Evolutionary conservation across 2,113 vertebrate species (phyloP), one percentile per base, ranked within the genome.

Genomic region (Passerina amoena): DNA sequence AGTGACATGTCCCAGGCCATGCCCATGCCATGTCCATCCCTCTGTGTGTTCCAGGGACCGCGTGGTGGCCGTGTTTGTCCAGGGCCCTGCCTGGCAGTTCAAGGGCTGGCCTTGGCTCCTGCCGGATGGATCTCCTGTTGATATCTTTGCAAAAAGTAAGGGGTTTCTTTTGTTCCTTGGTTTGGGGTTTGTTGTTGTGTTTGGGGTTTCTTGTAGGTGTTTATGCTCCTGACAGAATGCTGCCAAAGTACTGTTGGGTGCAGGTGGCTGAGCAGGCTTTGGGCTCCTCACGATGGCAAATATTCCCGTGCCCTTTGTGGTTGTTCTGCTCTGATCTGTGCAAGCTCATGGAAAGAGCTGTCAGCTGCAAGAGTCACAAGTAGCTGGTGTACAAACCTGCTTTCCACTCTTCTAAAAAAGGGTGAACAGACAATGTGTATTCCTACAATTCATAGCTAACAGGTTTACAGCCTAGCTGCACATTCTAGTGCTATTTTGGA

Each of bases 111-210:
- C 99, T 2, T 99, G 99, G 99, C 98, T 99, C 77, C 97, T 99
- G 97, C 99, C 99, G 3, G 99, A 99, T 38, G 99, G 99, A 96
- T 99, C 99, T 54, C 99, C 99, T 45, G 99, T 99, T 5, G 99
- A 99, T 93, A 99, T 99, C 97, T 99, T 99, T 72, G 99, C 99
- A 96, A 99, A 99, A 99, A 99, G 99, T 99, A 97, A 98, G 99
- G 71, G 3, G 1, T 60, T 88, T 11, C 0, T 7, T 73, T 76
- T 27, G 2, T 30, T 86, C 44, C 70, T 24, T 18, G 20, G 5
- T 31, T 22, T 75, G 63, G 31, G 6, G 1, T 2, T 64, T 38
- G 12, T 33, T 54, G 7, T 2, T 75, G 7, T 38, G 11, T 14
- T 50, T 13, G 18, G 45, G 1, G 2, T 4, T 44, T 80, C 69